Percentiles rank a stretch among this genome's conserved stretches.
Conservation (phyloP, 2,888 invertebrate species). For the Scaptomyza reducta region DNA sequence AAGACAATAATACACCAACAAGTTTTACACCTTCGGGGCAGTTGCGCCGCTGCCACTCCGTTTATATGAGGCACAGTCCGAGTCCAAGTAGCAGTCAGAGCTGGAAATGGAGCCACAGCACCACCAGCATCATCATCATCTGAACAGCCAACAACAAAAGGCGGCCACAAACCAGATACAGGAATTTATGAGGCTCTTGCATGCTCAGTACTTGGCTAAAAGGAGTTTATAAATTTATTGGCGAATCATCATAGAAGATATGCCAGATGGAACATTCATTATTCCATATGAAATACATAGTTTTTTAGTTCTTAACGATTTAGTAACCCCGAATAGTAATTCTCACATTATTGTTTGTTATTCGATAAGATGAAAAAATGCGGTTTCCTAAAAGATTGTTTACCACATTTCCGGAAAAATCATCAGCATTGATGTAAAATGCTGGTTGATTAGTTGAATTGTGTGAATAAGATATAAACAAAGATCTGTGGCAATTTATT, state of each 20-base stretch:
- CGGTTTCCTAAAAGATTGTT: too few species aligned
- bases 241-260: not conserved
- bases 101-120: conserved; percentile 12
- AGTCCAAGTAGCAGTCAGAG: conserved; percentile 16
- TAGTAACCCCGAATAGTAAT: too few species aligned
- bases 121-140: conserved; percentile 19
- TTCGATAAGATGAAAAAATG: too few species aligned
- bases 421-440: too few species aligned
- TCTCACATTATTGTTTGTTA: too few species aligned
- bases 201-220: conserved; percentile 19
- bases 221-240: not conserved
- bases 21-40: conserved; percentile 69
- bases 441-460: too few species aligned
- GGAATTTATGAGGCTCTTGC: conserved; percentile 57
- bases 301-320: too few species aligned
- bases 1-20: conserved; percentile 53
- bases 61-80: conserved; percentile 64
- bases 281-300: too few species aligned
- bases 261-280: not conserved
- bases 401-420: too few species aligned
- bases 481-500: too few species aligned
- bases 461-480: too few species aligned
- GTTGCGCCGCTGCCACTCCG: conserved; percentile 64
- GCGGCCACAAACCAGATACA: conserved; percentile 38
- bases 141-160: conserved; percentile 50